Evolutionary conservation across 2,888 invertebrate genomes (phyloP).

Genomic region (Entomobrya multifasciata): DNA sequence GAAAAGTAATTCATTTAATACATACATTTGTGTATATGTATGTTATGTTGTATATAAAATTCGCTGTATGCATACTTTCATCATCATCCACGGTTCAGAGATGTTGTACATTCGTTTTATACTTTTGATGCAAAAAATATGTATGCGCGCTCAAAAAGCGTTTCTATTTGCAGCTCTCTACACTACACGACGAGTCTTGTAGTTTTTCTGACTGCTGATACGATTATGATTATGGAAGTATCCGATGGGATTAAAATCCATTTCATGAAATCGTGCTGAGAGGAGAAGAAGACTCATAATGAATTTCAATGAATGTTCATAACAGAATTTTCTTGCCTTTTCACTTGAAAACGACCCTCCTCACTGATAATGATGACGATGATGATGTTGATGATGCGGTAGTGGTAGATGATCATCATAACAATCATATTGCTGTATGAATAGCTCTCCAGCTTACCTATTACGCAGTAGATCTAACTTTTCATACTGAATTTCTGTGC

Average conservation of each 20-base stretch:
- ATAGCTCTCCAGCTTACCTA: too few species aligned
- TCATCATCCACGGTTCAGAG: neutral
- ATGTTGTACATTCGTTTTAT: neutral
- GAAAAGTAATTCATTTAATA: too few species aligned
- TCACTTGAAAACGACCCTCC: neutral
- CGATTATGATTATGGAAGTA: constrained; percentile 67
- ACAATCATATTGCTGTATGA: neutral
- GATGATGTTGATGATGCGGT: neutral
- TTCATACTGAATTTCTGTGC: too few species aligned
- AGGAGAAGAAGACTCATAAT: constrained; percentile 52
- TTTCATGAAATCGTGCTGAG: constrained; percentile 65
- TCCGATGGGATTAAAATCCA: constrained; percentile 70
- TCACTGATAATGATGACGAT: neutral
- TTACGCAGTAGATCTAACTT: too few species aligned
- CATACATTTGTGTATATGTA: too few species aligned
- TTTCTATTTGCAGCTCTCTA: neutral
- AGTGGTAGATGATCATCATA: neutral
- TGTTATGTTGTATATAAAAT: too few species aligned
- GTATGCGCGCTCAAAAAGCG: constrained; percentile 6
- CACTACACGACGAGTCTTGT: too few species aligned
- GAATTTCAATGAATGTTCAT: constrained; percentile 69
- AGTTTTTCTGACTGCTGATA: constrained; percentile 28
- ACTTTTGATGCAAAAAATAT: neutral
- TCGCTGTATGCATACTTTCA: neutral
- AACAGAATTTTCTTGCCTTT: constrained; percentile 26